phyloP scores from a whole-genome alignment of 2,797 vertebrate species.

The Poliocrania exsul region DNA sequence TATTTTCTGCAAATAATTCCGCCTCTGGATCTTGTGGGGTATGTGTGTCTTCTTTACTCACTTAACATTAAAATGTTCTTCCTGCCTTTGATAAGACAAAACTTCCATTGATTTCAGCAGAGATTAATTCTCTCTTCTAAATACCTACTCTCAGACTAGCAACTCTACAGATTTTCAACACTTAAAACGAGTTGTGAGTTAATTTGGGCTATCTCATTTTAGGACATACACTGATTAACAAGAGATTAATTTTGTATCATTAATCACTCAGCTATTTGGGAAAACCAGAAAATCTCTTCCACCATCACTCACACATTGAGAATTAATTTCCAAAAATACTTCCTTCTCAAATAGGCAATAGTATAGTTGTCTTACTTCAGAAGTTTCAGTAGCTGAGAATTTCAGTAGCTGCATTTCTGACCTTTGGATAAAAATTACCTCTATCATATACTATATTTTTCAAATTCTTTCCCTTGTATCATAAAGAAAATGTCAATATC shows the following conservation, averaged over 20 bases:
- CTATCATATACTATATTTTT: background rate
- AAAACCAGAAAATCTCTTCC: background rate
- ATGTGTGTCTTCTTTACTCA: background rate
- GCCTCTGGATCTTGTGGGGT: background rate
- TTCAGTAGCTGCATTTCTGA: background rate
- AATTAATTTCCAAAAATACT: background rate
- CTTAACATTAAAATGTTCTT: background rate
- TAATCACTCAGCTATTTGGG: background rate
- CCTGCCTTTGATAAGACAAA: conserved; percentile 3
- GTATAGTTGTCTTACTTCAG: background rate
- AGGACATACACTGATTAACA: background rate
- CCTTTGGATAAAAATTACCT: conserved; percentile 3
- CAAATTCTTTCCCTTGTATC: background rate
- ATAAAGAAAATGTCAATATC: conserved; percentile 13
- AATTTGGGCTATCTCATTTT: background rate
- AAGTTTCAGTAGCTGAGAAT: background rate
- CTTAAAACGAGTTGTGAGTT: background rate
- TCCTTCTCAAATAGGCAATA: background rate
- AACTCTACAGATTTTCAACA: background rate
- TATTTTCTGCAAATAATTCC: conserved; percentile 20
- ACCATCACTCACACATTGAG: background rate
- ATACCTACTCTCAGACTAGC: background rate
- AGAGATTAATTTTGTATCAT: background rate
- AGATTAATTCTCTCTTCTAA: conserved; percentile 13
- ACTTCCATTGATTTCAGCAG: background rate